Evolutionary conservation across 2,888 invertebrate genomes (phyloP).

Genomic region (Laspeyria flexula): DNA sequence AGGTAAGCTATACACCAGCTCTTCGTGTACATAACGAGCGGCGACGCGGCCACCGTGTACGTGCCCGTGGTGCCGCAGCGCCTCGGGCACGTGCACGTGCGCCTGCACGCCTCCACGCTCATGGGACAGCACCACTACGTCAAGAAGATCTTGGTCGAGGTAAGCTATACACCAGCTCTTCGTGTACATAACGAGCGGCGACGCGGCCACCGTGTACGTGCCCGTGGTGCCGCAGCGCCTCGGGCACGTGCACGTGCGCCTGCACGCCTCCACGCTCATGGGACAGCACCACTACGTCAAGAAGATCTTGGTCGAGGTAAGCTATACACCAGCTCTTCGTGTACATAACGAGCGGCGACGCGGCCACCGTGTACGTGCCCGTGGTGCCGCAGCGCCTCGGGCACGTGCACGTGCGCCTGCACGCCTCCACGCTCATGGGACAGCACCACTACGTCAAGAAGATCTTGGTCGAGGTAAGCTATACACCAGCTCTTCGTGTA

Average conservation of each 20-base stretch:
- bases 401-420: constrained; percentile 86
- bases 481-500: no score
- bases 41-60: constrained; percentile 93
- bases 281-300: constrained; percentile 90
- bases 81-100: constrained; percentile 82
- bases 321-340: no score
- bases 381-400: constrained; percentile 91
- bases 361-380: constrained; percentile 84
- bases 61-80: constrained; percentile 95
- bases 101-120: constrained; percentile 89
- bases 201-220: constrained; percentile 65
- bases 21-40: constrained; percentile 84
- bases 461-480: constrained; percentile 52
- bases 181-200: background rate
- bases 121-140: constrained; percentile 91
- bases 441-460: constrained; percentile 89
- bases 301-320: constrained; percentile 61
- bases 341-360: no score
- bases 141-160: constrained; percentile 70
- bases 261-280: constrained; percentile 87
- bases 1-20: constrained; percentile 33
- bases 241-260: constrained; percentile 81
- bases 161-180: constrained; percentile 10
- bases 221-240: constrained; percentile 93
- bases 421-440: constrained; percentile 87